Base-by-base conservation (phyloP, 1,140 invertebrate species). In the Musca vetustissima region DNA sequence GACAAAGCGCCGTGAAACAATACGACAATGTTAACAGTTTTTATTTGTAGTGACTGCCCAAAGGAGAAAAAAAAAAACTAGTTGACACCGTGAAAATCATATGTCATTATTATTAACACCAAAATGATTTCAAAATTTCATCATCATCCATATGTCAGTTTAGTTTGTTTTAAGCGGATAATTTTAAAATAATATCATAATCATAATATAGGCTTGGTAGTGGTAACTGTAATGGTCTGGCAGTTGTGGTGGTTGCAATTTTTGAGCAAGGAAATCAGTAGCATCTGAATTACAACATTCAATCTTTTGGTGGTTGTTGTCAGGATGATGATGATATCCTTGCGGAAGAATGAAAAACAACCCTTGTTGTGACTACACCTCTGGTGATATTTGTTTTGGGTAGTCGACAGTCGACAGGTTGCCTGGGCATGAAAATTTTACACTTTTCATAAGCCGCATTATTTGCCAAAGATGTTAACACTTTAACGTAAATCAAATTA, bases 21-120 rank as follows among this genome's bases (percentile, higher is more conserved):
- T 57, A 36, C 61, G 43, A 61, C 69, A 69, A 47, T 49, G 53
- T 52, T 69, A 73, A 75, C 75, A 80, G 73, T 78, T 78, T 66
- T 32, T 77, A 32, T 32, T n/a, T 32, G 28, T 43, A 9, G 36
- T 8, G 6, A 43, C 6, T 28, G 28, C 28, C 13, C 13, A n/a
- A n/a, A n/a, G n/a, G n/a, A n/a, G 36, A 6, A 43, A 43, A 43
- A 1, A 74, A 61, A 43, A 28, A 61, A 55, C 13, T 19, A 25
- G 9, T 3, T n/a, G n/a, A 61, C 57, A 61, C 32, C 17, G 9
- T 78, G 78, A 68, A 80, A 80, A 80, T 80, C 78, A 80, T 80
- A 80, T 80, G 78, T 80, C 78, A 80, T 80, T 76, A 80, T 80
- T 80, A 80, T 80, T 80, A 80, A 80, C 78, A 77, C 72, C 76